phyloP scores from a whole-genome alignment of 2,797 vertebrate genomes.

The Enteromius viviparus region DNA sequence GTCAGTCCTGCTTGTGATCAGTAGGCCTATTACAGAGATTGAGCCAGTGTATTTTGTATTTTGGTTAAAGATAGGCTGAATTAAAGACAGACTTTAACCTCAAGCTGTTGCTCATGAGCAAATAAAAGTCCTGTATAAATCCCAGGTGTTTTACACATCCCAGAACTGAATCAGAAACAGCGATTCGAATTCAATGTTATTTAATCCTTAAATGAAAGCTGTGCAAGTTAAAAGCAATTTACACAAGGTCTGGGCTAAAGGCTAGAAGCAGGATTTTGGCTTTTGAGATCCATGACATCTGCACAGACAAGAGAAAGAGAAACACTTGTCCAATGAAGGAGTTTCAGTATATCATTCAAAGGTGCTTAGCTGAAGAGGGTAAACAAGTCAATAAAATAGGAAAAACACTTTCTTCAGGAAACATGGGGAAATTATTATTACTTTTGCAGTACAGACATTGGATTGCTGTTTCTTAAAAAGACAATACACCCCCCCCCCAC shows the following conservation, averaged over 20 bases:
- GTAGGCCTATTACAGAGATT: background rate
- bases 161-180: background rate
- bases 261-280: background rate
- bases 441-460: background rate
- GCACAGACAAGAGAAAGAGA: background rate
- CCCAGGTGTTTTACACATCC: background rate
- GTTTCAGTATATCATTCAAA: background rate
- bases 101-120: background rate
- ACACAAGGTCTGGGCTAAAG: background rate
- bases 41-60: background rate
- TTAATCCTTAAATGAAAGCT: background rate
- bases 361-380: background rate
- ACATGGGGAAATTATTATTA: background rate
- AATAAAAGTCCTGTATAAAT: background rate
- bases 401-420: conserved; percentile 5
- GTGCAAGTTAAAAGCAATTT: background rate
- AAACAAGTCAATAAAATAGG: background rate
- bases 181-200: no score
- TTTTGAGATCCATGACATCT: conserved; percentile 24
- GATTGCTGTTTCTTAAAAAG: background rate
- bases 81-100: background rate
- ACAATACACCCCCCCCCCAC: background rate
- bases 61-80: background rate
- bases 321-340: background rate
- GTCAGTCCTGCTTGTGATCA: background rate